These are phyloP conservation scores for Microcebus tavaratra DNA, from an alignment of 2,113 vertebrate species.

Conservation along the genomic window DNA sequence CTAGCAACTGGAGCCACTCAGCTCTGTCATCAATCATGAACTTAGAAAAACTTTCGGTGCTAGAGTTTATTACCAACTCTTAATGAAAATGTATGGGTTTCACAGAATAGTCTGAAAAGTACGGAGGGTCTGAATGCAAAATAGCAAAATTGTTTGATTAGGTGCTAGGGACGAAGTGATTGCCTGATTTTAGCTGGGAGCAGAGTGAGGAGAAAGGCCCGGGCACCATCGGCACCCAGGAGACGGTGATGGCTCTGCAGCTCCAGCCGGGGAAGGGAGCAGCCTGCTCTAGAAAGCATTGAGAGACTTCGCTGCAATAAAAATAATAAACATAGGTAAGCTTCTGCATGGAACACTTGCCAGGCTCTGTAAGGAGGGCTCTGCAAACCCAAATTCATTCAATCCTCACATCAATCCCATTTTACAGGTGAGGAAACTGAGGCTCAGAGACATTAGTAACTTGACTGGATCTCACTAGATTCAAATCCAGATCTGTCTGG, in stretches of 20 bases:
- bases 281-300: neutral
- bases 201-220: neutral
- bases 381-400: neutral
- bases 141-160: constrained; percentile 47
- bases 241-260: neutral
- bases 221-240: fast-evolving
- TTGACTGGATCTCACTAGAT: neutral
- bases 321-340: neutral
- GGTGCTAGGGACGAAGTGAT: constrained; percentile 7
- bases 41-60: constrained; percentile 20
- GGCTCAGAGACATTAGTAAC: neutral
- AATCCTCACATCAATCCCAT: neutral
- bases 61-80: constrained; percentile 67
- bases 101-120: constrained; percentile 55
- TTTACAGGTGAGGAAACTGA: neutral
- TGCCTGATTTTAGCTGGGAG: neutral
- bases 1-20: neutral
- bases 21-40: constrained; percentile 62
- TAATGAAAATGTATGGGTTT: constrained; percentile 73
- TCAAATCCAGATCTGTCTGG: neutral
- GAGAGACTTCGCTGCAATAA: neutral
- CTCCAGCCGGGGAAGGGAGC: neutral
- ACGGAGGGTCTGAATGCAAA: constrained; percentile 9
- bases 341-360: neutral
- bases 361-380: neutral